Evolutionary conservation across 2,888 invertebrate genomes (phyloP), one percentile per base, ranked within the genome.

Genomic region (Macrosoma leucophasiata): DNA sequence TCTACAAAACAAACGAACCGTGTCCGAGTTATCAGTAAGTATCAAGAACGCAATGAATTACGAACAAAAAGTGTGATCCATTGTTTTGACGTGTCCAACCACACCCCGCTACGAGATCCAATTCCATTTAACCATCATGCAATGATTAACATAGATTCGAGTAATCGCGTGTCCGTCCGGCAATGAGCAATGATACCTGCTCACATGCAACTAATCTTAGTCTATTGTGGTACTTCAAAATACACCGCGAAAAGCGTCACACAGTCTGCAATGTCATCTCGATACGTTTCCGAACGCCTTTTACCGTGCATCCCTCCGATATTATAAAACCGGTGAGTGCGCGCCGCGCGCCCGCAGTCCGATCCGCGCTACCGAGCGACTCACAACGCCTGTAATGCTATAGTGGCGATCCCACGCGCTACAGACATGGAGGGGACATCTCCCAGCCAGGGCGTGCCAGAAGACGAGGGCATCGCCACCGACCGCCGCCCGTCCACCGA

Each of bases 401-500:
- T 66, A 73, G 64, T 62, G 55, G 54, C 55, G 58, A 60, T 56
- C 57, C 57, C 61, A 60, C 64, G 59, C 61, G 62, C 59, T 52
- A 55, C 50, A 50, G 60, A 63, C 42, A 66, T 82, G 84, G 82
- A 82, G 79, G 81, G 69, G 60, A 69, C 60, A 50, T 62, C 64
- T 62, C 65, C 68, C 50, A 55, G 58, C 60, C 67, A 62, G 61
- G 62, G 59, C 58, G 51, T 65, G 64, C 67, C 67, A 46, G 79
- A 81, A 50, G 82, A 63, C 49, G 84, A 84, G 62, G 84, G 84
- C 53, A 79, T 82, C 62, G 63, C 78, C 61, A 54, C 72, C 56
- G 82, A 81, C 65, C 76, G 78, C 43, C 75, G 81, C 50, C 74
- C 72, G 47, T 78, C 82, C 51, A 70, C 72, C 62, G 89, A 89